phyloP scores from a whole-genome alignment of 2,113 vertebrate genomes.

The Thryonomys swinderianus region DNA sequence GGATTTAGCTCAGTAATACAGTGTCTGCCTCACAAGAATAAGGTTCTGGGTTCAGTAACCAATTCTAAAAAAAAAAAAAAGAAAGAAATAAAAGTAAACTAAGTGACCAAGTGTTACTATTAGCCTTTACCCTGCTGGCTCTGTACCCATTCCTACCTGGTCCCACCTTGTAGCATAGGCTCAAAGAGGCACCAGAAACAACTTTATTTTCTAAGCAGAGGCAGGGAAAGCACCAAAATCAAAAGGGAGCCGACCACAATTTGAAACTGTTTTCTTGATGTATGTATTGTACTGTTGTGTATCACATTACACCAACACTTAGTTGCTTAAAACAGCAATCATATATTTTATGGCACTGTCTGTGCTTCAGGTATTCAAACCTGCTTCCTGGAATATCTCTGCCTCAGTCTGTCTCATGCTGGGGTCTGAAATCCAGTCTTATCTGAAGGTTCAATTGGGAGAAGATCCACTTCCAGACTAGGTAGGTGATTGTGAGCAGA shows the following conservation, averaged over 20 bases:
- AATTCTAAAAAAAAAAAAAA: no score
- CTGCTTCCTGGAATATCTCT: not conserved
- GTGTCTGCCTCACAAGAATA: no score
- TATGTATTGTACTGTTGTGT: not conserved
- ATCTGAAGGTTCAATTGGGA: not conserved
- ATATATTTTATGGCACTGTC: not conserved
- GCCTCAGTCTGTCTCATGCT: not conserved
- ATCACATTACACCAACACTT: not conserved
- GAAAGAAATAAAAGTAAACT: no score
- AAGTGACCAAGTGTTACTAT: not conserved
- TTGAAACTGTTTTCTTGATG: not conserved
- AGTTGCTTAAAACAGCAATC: not conserved
- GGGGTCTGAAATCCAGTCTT: not conserved
- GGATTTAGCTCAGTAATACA: no score
- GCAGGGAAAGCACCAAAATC: not conserved
- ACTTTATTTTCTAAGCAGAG: not conserved
- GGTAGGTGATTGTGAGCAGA: not conserved
- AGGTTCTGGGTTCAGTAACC: no score
- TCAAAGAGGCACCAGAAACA: not conserved
- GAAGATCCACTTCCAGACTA: not conserved
- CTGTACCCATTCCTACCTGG: not conserved
- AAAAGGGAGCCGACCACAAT: not conserved
- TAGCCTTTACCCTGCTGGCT: constrained; percentile 15
- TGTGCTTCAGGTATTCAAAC: not conserved
- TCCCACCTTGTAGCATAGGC: not conserved